Conservation (phyloP, 2,888 invertebrate species). For the Drosophila maculinotata region DNA sequence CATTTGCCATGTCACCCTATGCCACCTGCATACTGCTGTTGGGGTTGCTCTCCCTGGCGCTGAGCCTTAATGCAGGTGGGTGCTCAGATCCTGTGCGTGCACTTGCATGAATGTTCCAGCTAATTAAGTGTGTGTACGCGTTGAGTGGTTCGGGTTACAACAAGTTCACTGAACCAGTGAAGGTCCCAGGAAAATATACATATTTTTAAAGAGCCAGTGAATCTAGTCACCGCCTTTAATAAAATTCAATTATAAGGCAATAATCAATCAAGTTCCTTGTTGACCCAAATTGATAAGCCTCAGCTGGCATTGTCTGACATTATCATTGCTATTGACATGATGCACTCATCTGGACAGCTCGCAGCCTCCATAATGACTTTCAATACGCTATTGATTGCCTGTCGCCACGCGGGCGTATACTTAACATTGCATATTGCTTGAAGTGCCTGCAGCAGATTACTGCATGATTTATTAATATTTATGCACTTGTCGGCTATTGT, state of each 20-base stretch:
- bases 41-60: conserved; percentile 57
- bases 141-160: conserved; percentile 34
- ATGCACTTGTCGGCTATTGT: conserved; percentile 56
- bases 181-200: not conserved
- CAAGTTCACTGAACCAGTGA: conserved; percentile 67
- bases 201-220: not conserved
- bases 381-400: conserved; percentile 5
- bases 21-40: conserved; percentile 57
- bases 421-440: conserved; percentile 39
- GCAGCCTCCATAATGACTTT: conserved; percentile 41
- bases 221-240: conserved; percentile 1
- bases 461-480: conserved; percentile 75
- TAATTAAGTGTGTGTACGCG: conserved; percentile 63
- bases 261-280: conserved; percentile 43
- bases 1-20: conserved; percentile 57
- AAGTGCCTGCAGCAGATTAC: conserved; percentile 40
- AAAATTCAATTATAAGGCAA: conserved; percentile 2
- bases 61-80: conserved; percentile 75
- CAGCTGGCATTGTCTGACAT: conserved; percentile 21
- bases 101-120: conserved; percentile 44
- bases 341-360: conserved; percentile 17
- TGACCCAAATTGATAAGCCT: conserved; percentile 49
- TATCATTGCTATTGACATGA: conserved; percentile 33
- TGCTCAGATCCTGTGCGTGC: conserved; percentile 48
- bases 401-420: conserved; percentile 52